Evolutionary conservation across 1,140 invertebrate species (phyloP).

Genomic region (Akabosia matsudoensis): DNA sequence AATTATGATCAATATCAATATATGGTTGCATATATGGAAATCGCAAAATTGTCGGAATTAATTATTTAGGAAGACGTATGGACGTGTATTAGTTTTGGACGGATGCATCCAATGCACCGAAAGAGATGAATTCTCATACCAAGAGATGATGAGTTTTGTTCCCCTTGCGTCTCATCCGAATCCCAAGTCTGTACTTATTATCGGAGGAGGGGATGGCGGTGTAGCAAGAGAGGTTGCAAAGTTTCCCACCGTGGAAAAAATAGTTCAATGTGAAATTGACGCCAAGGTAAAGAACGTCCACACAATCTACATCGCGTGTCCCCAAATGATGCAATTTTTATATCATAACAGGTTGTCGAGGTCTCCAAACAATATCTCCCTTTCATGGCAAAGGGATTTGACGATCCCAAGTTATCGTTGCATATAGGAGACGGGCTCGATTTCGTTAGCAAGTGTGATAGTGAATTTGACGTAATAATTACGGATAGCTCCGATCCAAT

Average conservation of each 20-base stretch:
- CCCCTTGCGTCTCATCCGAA: conserved; percentile 86
- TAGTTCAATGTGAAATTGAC: conserved; percentile 95
- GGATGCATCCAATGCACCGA: conserved; percentile 96
- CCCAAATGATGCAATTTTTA: too few relatives aligned
- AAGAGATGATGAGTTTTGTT: conserved; percentile 96
- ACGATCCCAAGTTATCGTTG: conserved; percentile 75
- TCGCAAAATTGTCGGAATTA: not conserved
- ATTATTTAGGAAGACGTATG: conserved; percentile 72
- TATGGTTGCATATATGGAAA: too few relatives aligned
- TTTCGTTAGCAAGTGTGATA: conserved; percentile 80
- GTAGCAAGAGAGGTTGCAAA: conserved; percentile 92
- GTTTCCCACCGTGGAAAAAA: conserved; percentile 79
- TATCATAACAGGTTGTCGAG: too few relatives aligned
- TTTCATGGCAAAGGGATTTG: conserved; percentile 81
- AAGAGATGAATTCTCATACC: conserved; percentile 94
- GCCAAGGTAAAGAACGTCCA: too few relatives aligned
- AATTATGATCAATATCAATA: conserved; percentile 18
- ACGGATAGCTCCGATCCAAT: conserved; percentile 97
- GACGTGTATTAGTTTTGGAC: conserved; percentile 85
- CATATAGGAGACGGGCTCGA: conserved; percentile 91
- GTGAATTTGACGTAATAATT: conserved; percentile 94
- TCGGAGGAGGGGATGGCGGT: conserved; percentile 91
- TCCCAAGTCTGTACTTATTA: conserved; percentile 84
- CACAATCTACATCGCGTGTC: too few relatives aligned
- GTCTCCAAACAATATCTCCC: conserved; percentile 87